These are phyloP conservation scores for Varanus salvator DNA, from an alignment of 2,113 vertebrate genomes.

Conservation along the genomic window DNA sequence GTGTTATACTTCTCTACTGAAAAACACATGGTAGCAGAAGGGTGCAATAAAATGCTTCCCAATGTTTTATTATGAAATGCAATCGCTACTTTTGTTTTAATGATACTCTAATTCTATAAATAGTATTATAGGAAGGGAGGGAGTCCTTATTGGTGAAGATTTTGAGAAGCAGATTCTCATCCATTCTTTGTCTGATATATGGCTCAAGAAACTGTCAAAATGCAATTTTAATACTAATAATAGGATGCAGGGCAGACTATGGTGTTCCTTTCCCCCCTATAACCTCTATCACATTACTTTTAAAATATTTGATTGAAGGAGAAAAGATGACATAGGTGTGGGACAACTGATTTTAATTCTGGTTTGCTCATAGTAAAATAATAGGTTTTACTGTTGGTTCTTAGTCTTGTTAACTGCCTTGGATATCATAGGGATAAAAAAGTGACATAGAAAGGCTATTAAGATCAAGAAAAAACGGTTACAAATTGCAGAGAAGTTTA, in stretches of 20 bases:
- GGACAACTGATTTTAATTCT: background rate
- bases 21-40: background rate
- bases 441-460: background rate
- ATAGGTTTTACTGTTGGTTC: background rate
- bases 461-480: background rate
- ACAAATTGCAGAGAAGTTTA: background rate
- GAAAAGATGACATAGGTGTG: fast-evolving
- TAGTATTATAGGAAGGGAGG: background rate
- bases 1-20: background rate
- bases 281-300: background rate
- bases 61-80: background rate
- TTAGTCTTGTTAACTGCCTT: background rate
- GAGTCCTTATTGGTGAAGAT: background rate
- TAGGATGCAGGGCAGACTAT: background rate
- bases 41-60: background rate
- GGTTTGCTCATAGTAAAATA: background rate
- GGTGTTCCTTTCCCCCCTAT: fast-evolving
- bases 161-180: background rate
- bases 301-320: background rate
- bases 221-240: background rate
- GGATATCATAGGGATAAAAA: background rate
- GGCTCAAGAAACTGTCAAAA: background rate
- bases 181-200: background rate
- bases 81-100: background rate
- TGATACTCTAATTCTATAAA: background rate